Base-by-base conservation (phyloP, 1,140 invertebrate genomes). In the Hypothenemus hampei region DNA sequence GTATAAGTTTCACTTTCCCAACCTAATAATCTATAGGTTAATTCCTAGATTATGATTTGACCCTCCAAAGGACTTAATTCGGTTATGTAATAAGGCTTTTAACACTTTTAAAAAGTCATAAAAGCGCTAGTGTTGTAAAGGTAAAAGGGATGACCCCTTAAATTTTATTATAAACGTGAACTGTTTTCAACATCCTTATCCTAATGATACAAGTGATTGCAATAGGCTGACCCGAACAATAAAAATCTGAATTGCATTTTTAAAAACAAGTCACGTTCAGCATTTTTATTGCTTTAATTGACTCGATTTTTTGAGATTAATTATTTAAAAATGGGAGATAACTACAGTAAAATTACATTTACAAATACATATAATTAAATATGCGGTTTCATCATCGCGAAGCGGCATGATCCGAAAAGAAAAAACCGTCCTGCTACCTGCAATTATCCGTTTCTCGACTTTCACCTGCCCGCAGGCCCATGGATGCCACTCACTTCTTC, bases 401-500 rank as follows among this genome's bases (percentile, higher is more conserved):
- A 31, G 13, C 13, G 8, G 26, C 26, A 31, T 8, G 8, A 31
- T 31, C 26, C 26, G n/a, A n/a, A n/a, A n/a, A 1, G 26, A 3
- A 31, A 31, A 31, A 31, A 31, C 26, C 10, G 10, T 1, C 3
- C 26, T 31, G 26, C 26, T 2, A 11, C 13, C 26, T 1, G 13
- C 13, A 31, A 31, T 13, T 8, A 31, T 8, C 10, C 10, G 26
- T 11, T 11, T 11, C 16, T 37, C 18, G 35, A 43, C 40, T 43
- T 43, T 43, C 40, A 43, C 40, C 22, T 23, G 22, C 20, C 20
- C 40, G 19, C 8, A 21, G 22, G 40, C 4, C 36, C 11, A n/a
- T 23, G 0, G 40, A 43, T 43, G 8, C 40, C 40, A 43, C 40
- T 43, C 40, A 43, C 40, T 43, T 43, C 40, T 43, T 39, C 26